Percentiles rank a stretch among this genome's conserved stretches.
phyloP scores from a whole-genome alignment of 2,888 invertebrate genomes.

The Lochmaea crataegi region DNA sequence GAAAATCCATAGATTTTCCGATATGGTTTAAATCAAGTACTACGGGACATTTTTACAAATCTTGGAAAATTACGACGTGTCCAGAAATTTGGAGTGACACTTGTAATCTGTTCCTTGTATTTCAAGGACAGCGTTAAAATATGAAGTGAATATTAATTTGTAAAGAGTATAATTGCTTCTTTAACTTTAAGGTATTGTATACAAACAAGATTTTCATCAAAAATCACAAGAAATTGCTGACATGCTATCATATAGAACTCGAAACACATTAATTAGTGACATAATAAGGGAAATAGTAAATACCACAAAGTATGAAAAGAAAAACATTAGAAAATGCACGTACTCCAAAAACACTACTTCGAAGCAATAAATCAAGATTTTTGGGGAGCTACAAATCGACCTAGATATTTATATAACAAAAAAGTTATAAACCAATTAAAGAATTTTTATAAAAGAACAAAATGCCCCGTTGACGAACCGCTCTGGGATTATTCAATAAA shows the following conservation, averaged over 20 bases:
- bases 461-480: constrained; percentile 36
- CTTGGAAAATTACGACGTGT: constrained; percentile 48
- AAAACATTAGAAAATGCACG: constrained; percentile 16
- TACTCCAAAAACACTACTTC: constrained; percentile 51
- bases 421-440: constrained; percentile 51
- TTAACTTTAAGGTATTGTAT: constrained; percentile 34
- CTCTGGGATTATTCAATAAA: constrained; percentile 53
- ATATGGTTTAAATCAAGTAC: constrained; percentile 65
- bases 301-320: constrained; percentile 35
- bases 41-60: constrained; percentile 45
- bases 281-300: constrained; percentile 44
- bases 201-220: constrained; percentile 33
- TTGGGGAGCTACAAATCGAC: constrained; percentile 37
- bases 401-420: constrained; percentile 54
- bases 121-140: constrained; percentile 38
- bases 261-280: constrained; percentile 47
- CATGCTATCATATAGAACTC: constrained; percentile 45
- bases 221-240: constrained; percentile 38
- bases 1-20: constrained; percentile 64
- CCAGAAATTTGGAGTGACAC: constrained; percentile 46
- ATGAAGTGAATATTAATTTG: background rate
- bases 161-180: no score
- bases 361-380: constrained; percentile 52
- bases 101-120: constrained; percentile 36
- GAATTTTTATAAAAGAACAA: constrained; percentile 50